These are phyloP conservation scores for Gymnothorax reevesii DNA, from an alignment of 2,797 vertebrate genomes.

Conservation along the genomic window DNA sequence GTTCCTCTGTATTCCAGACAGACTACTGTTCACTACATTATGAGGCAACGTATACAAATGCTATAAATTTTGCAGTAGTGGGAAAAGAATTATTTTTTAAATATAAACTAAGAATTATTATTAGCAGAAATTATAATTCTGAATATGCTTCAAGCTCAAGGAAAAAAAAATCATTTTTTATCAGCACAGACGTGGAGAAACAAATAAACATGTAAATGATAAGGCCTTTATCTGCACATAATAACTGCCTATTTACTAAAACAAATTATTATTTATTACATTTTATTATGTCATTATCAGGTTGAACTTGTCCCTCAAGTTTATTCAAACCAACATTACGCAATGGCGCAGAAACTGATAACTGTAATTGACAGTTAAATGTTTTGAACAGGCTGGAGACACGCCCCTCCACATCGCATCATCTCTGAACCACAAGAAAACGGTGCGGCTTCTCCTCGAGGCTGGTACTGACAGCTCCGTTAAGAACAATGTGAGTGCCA, in stretches of 20 bases:
- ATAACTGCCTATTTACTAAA: neutral
- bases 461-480: conserved; percentile 83
- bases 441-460: conserved; percentile 87
- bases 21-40: neutral
- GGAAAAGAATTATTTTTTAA: neutral
- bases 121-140: neutral
- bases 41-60: neutral
- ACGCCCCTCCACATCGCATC: conserved; percentile 91
- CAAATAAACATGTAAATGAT: neutral
- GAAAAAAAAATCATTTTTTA: neutral
- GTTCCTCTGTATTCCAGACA: neutral
- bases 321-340: neutral
- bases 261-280: neutral
- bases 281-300: neutral
- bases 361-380: neutral
- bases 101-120: neutral
- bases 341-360: neutral
- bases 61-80: neutral
- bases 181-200: neutral
- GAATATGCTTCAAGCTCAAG: neutral
- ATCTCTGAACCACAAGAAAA: conserved; percentile 92
- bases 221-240: neutral
- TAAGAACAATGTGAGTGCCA: conserved; percentile 83
- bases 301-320: neutral
- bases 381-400: conserved; percentile 78